phyloP scores from a whole-genome alignment of 2,113 vertebrate genomes.

The Lontra canadensis region DNA sequence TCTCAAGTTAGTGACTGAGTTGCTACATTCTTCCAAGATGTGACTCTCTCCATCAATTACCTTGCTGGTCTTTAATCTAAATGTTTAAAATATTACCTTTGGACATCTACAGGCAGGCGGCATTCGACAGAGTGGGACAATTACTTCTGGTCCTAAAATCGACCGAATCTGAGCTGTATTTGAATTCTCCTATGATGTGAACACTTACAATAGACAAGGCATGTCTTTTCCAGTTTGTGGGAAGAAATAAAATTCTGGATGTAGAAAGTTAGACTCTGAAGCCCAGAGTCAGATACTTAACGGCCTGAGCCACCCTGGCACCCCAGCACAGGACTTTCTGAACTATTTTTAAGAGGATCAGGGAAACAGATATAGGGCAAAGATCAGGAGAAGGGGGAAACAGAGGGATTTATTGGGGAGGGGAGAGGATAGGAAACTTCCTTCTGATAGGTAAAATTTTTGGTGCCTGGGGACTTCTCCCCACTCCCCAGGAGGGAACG shows the following conservation, averaged over 20 bases:
- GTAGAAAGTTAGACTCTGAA: neutral
- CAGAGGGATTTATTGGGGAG: neutral
- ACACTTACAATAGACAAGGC: neutral
- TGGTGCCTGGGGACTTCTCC: neutral
- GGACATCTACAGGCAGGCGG: neutral
- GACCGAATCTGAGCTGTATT: neutral
- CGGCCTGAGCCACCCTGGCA: neutral
- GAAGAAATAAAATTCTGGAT: constrained; percentile 23
- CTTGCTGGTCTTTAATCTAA: constrained; percentile 27
- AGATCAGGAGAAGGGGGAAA: neutral
- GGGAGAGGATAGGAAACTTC: neutral
- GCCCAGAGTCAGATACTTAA: neutral
- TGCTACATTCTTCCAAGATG: neutral
- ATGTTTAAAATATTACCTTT: neutral
- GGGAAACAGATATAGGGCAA: neutral
- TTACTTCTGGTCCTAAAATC: constrained; percentile 26
- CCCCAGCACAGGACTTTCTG: neutral
- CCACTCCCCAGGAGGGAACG: neutral
- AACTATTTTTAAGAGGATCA: neutral
- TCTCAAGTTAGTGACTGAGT: neutral
- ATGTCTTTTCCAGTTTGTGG: neutral
- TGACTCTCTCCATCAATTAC: neutral
- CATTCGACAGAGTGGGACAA: neutral
- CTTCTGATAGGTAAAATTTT: neutral
- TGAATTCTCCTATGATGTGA: neutral